Evolutionary conservation across 1,140 invertebrate genomes (phyloP), one percentile per base, ranked within the genome.

Genomic region (Nasonia giraulti): DNA sequence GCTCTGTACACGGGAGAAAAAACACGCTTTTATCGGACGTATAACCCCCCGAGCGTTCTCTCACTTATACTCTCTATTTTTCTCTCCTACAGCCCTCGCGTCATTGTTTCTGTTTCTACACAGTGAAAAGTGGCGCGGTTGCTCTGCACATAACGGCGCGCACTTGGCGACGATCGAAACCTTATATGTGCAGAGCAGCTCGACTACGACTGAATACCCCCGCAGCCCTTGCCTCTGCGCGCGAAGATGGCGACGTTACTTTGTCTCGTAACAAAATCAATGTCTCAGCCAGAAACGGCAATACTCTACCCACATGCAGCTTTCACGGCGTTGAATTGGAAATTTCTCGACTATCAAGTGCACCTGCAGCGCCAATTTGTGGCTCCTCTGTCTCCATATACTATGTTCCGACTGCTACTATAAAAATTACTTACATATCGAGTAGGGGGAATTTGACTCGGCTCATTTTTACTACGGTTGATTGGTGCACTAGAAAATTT

Each of bases 21-120:
- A 82, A 86, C 74, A 87, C 85, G 87, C 80, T 44, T 87, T 86
- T 87, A 86, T 85, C 82, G 66, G 83, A 78, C 75, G 37, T 68
- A 68, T 55, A 14, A 68, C 27, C 50, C 77, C 7, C 75, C 31
- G 23, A 84, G 78, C 50, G 7, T n/a, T 55, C 47, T 50, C 47
- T 50, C 8, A 20, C 50, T 55, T 55, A 62, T 7, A n/a, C 40
- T 44, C 40, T 40, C 37, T 40, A 6, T 27, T 27, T 27, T 27
- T 1, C 37, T 7, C 14, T 2, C 75, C 20, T n/a, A 5, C 0
- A 14, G 27, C 2, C 10, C 62, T 47, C 68, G 40, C 40, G 8
- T 40, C 1, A 71, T 73, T 81, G 79, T 81, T 77, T 77, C 44
- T 50, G 75, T 77, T 81, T 81, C 27, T 81, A 71, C 50, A 73